A percentile compares a stretch with the other conserved stretches of the same genome.
Evolutionary conservation across 2,888 invertebrate species (phyloP).

Genomic region (Icerya purchasi): DNA sequence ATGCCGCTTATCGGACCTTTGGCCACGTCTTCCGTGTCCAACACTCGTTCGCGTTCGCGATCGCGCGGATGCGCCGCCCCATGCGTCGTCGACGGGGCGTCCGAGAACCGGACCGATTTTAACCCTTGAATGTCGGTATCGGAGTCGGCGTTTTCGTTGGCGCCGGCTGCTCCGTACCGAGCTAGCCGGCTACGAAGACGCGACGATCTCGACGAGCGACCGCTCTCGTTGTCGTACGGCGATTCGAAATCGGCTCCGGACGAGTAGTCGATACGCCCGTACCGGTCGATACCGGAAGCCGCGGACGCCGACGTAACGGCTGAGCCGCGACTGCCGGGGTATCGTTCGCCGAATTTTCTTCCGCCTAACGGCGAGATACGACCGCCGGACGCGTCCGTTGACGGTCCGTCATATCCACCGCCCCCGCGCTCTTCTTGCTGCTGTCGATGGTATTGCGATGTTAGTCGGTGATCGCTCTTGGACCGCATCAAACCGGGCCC

Average conservation of each 20-base stretch:
- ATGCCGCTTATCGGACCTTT: slow-evolving; percentile 62
- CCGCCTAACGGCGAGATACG: slow-evolving; percentile 40
- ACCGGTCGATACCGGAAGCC: slow-evolving; percentile 15
- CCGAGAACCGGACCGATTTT: slow-evolving; percentile 40
- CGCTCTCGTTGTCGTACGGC: slow-evolving; percentile 36
- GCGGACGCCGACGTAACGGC: slow-evolving; percentile 33
- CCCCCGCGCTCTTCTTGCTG: slow-evolving; percentile 59
- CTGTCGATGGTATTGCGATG: slow-evolving; percentile 68
- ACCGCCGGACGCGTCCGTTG: slow-evolving; percentile 29
- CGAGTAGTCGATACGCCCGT: slow-evolving; percentile 30
- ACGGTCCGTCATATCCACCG: slow-evolving; percentile 30
- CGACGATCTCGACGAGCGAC: slow-evolving; percentile 25
- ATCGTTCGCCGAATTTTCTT: slow-evolving; percentile 49
- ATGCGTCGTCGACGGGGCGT: slow-evolving; percentile 20
- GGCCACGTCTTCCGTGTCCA: slow-evolving; percentile 76
- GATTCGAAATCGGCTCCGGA: slow-evolving; percentile 36
- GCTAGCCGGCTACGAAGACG: slow-evolving; percentile 8
- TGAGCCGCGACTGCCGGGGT: slow-evolving; percentile 17
- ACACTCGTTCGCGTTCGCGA: slow-evolving; percentile 40
- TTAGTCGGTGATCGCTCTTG: slow-evolving; percentile 78
- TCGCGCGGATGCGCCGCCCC: slow-evolving; percentile 26
- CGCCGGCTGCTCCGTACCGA: slow-evolving; percentile 42
- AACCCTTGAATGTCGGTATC: slow-evolving; percentile 28
- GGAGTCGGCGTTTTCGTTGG: slow-evolving; percentile 23
- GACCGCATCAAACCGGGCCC: slow-evolving; percentile 68